Evolutionary conservation across 2,797 vertebrate genomes (phyloP).

Genomic region (Tokudaia muenninki): DNA sequence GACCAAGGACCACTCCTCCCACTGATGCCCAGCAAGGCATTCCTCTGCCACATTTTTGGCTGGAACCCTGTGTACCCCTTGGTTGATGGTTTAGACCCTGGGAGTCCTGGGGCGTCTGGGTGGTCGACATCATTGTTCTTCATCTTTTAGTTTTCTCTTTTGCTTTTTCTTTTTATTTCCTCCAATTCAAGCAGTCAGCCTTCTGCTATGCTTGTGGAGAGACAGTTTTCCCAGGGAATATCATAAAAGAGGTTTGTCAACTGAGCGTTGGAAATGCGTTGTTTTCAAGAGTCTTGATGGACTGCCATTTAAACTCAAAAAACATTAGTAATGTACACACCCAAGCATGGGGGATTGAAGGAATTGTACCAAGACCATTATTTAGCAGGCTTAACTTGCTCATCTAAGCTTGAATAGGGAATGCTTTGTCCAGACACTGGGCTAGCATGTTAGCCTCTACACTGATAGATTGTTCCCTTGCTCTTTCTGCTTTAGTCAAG

Average conservation of each 20-base stretch:
- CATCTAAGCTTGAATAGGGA: neutral
- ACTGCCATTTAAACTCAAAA: neutral
- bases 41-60: no score
- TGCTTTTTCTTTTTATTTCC: conserved; percentile 17
- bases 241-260: neutral
- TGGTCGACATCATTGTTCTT: neutral
- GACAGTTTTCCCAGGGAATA: neutral
- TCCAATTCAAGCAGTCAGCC: conserved; percentile 22
- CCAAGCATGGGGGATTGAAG: neutral
- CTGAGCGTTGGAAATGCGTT: neutral
- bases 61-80: no score
- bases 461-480: neutral
- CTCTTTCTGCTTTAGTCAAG: neutral
- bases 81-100: no score
- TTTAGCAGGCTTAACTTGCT: neutral
- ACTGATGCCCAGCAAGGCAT: no score
- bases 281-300: neutral
- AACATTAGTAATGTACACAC: neutral
- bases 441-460: neutral
- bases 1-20: no score
- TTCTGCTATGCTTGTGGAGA: neutral
- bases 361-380: neutral
- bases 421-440: neutral
- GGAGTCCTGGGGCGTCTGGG: no score
- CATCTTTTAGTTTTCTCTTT: neutral